Evolutionary conservation across 92 coral and sea anemone species (phyloP).

Genomic region (Paramuricea clavata): DNA sequence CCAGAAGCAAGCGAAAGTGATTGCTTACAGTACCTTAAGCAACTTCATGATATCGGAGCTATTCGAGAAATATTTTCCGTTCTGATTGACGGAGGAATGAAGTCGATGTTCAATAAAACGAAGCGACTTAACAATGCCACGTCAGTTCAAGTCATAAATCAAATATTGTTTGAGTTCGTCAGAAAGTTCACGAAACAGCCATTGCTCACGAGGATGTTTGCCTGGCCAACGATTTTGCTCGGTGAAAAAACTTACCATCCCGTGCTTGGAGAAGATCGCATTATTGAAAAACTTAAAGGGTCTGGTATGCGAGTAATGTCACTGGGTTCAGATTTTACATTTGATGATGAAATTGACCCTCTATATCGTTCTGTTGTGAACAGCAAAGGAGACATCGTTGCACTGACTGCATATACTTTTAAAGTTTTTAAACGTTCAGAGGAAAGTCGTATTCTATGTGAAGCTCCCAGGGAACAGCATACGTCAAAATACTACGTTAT

Average conservation of each 20-base stretch:
- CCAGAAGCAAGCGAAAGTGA: constrained; percentile 13
- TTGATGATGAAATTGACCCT: no score
- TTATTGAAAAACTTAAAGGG: neutral
- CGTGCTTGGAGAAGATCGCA: neutral
- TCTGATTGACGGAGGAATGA: constrained; percentile 18
- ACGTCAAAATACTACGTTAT: neutral
- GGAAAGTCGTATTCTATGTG: neutral
- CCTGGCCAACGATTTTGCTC: constrained; percentile 11
- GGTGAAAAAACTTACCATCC: neutral
- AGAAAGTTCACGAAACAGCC: neutral
- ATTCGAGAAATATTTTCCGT: constrained; percentile 24
- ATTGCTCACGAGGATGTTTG: neutral
- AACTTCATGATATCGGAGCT: constrained; percentile 13
- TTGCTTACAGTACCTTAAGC: neutral
- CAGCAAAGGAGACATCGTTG: constrained; percentile 1
- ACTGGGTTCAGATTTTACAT: no score
- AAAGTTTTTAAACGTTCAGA: neutral
- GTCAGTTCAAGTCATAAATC: neutral
- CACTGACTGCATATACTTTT: neutral
- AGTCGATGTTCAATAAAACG: constrained; percentile 6
- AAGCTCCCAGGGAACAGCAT: neutral
- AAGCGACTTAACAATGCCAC: neutral
- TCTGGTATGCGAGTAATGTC: neutral
- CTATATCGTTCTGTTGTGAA: neutral
- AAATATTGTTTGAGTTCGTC: neutral